Evolutionary conservation across 2,888 invertebrate species (phyloP).

Genomic region (Epistrophe grossulariae): DNA sequence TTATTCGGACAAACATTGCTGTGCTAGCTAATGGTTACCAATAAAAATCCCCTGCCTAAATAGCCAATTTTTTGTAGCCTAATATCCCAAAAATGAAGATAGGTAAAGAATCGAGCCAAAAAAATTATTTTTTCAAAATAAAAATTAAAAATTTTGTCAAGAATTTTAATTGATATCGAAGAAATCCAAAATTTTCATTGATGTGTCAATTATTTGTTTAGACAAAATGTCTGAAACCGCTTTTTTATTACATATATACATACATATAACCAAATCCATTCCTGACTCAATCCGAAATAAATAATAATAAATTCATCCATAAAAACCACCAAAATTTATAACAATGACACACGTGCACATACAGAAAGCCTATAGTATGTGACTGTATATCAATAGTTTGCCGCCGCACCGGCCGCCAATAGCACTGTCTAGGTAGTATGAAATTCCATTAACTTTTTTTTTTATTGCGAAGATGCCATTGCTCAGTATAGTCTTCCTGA

Average conservation of each 20-base stretch:
- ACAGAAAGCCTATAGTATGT: neutral
- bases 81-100: no score
- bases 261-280: neutral
- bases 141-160: no score
- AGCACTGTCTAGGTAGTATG: neutral
- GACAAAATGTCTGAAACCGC: neutral
- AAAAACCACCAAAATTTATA: slow-evolving; percentile 23
- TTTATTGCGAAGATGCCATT: slow-evolving; percentile 31
- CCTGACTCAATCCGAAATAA: neutral
- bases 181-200: neutral
- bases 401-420: neutral
- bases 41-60: no score
- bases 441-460: slow-evolving; percentile 18
- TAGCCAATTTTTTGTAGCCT: no score
- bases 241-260: neutral
- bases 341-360: slow-evolving; percentile 12
- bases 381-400: neutral
- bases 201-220: neutral
- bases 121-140: no score
- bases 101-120: no score
- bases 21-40: no score
- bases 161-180: neutral
- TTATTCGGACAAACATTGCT: no score
- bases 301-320: neutral
- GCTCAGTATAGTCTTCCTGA: slow-evolving; percentile 32